These are phyloP conservation scores for Agrotis clavis DNA, from an alignment of 2,888 invertebrate species.

Conservation along the genomic window DNA sequence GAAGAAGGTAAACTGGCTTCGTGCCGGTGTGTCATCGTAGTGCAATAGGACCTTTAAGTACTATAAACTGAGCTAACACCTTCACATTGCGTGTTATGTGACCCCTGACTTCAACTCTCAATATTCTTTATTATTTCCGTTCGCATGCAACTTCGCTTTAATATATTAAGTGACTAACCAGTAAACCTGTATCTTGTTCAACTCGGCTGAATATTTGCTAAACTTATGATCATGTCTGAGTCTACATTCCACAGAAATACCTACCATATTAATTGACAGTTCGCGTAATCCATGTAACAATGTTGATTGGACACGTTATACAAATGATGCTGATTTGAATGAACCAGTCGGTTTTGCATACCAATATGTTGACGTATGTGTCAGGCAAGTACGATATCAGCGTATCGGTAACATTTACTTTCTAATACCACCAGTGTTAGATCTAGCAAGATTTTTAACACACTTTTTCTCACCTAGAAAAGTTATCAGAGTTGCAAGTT, in stretches of 20 bases:
- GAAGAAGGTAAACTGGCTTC: constrained; percentile 74
- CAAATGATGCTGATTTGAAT: constrained; percentile 54
- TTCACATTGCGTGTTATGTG: constrained; percentile 59
- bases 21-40: constrained; percentile 68
- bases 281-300: constrained; percentile 59
- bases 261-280: constrained; percentile 47
- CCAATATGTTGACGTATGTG: constrained; percentile 41
- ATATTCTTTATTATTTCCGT: constrained; percentile 51
- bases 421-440: constrained; percentile 59
- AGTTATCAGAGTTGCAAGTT: constrained; percentile 35
- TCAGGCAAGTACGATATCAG: constrained; percentile 28
- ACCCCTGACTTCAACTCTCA: constrained; percentile 53
- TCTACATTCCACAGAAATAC: constrained; percentile 53
- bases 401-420: constrained; percentile 56
- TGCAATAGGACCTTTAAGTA: constrained; percentile 52
- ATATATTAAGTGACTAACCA: constrained; percentile 1
- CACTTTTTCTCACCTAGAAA: constrained; percentile 67
- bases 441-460: constrained; percentile 62
- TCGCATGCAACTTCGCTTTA: constrained; percentile 22
- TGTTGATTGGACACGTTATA: constrained; percentile 59
- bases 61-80: constrained; percentile 51
- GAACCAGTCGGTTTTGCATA: constrained; percentile 35
- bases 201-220: constrained; percentile 46
- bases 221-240: constrained; percentile 42
- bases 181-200: constrained; percentile 41